phyloP scores from a whole-genome alignment of 2,113 vertebrate species.

The Cyrtonyx montezumae region DNA sequence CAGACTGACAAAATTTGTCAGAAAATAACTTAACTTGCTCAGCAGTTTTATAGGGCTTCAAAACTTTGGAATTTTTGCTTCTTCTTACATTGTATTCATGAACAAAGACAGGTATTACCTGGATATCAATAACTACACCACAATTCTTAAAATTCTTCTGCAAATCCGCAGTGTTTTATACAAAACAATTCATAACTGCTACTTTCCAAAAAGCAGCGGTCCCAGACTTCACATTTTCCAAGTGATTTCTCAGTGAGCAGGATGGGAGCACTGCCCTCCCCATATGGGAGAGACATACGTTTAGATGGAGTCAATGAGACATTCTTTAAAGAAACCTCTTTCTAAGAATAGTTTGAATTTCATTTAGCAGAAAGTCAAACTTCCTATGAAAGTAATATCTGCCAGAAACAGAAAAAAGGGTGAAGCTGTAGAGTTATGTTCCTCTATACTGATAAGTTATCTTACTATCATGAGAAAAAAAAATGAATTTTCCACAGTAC shows the following conservation, averaged over 20 bases:
- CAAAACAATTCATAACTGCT: background rate
- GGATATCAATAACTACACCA: background rate
- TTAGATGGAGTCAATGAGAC: background rate
- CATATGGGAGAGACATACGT: accelerated
- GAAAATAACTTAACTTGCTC: background rate
- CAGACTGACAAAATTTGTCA: background rate
- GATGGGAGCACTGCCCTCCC: background rate
- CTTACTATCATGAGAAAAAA: background rate
- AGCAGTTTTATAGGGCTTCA: background rate
- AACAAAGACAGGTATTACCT: background rate
- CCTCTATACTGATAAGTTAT: background rate
- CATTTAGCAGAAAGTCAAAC: background rate
- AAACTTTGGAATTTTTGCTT: background rate
- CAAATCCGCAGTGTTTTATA: background rate
- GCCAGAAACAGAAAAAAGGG: background rate
- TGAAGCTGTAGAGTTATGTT: background rate
- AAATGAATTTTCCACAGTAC: background rate
- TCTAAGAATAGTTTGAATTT: background rate
- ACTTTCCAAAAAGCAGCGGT: background rate
- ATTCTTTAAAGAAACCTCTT: background rate
- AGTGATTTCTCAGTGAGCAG: background rate
- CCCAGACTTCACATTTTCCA: background rate
- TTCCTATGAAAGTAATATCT: background rate
- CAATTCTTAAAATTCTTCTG: background rate
- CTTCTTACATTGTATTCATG: background rate